phyloP scores from a whole-genome alignment of 2,888 invertebrate species.

The Lasioglossum malachurum region DNA sequence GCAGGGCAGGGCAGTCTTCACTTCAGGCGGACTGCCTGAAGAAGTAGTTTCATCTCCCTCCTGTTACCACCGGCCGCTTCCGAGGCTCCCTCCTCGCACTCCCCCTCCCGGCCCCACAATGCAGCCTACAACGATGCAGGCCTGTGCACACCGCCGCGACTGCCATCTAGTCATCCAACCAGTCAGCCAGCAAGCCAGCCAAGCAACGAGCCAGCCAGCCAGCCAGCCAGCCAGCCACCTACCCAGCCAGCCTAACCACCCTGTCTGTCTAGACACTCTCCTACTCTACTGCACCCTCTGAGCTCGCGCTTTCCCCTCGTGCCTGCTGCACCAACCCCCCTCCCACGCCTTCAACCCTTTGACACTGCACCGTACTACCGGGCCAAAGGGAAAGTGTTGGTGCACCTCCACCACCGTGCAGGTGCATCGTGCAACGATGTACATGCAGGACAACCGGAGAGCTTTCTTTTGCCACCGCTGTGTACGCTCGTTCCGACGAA shows the following conservation, averaged over 20 bases:
- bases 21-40: conserved; percentile 72
- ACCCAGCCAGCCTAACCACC: conserved; percentile 78
- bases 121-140: conserved; percentile 68
- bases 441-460: conserved; percentile 36
- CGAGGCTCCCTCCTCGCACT: conserved; percentile 11
- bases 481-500: conserved; percentile 42
- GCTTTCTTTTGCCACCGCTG: conserved; percentile 47
- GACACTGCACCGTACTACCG: conserved; percentile 68
- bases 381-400: conserved; percentile 61
- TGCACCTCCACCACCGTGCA: conserved; percentile 45
- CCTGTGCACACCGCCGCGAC: conserved; percentile 67
- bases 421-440: conserved; percentile 51
- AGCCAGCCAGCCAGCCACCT: conserved; percentile 67
- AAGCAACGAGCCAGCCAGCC: conserved; percentile 61
- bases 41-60: conserved; percentile 64
- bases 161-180: conserved; percentile 73
- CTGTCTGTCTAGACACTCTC: conserved; percentile 83
- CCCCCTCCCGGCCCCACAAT: conserved; percentile 57
- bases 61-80: conserved; percentile 12
- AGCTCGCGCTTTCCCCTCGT: conserved; percentile 71
- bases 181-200: conserved; percentile 64
- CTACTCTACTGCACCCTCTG: conserved; percentile 82
- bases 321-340: conserved; percentile 64
- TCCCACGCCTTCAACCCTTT: conserved; percentile 79
- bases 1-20: conserved; percentile 59